phyloP scores from a whole-genome alignment of 2,113 vertebrate species.

The Mustela nigripes region DNA sequence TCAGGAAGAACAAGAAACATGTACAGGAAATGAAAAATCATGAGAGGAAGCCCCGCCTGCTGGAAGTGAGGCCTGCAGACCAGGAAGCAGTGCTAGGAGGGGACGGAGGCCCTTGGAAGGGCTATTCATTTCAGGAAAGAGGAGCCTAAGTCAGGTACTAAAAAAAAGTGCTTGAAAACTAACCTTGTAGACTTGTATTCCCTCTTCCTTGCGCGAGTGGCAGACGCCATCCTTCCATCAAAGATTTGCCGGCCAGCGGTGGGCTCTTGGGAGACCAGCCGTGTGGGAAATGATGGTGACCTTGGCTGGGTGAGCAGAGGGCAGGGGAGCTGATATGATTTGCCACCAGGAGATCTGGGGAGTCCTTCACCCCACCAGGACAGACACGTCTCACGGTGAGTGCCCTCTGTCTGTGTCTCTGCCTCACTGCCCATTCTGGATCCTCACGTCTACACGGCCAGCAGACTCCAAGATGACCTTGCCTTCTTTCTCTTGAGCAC shows the following conservation, averaged over 20 bases:
- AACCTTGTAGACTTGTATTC: background rate
- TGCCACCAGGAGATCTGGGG: background rate
- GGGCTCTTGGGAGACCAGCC: background rate
- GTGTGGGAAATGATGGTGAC: conserved; percentile 4
- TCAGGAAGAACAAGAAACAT: background rate
- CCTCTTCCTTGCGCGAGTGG: background rate
- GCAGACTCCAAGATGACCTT: background rate
- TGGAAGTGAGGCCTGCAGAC: rapidly evolving
- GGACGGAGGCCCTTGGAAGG: background rate
- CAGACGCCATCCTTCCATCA: background rate
- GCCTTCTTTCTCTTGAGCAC: background rate
- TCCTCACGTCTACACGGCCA: background rate
- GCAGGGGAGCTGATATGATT: background rate
- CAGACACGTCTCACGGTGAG: background rate
- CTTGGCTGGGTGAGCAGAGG: background rate
- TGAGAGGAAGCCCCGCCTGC: background rate
- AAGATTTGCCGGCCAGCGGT: background rate
- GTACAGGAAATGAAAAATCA: background rate
- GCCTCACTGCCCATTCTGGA: background rate
- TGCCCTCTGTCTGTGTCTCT: background rate
- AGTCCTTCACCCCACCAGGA: background rate
- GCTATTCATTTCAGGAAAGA: background rate
- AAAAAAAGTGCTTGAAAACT: conserved; percentile 10
- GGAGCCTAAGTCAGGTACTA: background rate
- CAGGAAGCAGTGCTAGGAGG: background rate